Conservation (phyloP, 2,113 vertebrate genomes). For the Empidonax traillii region DNA sequence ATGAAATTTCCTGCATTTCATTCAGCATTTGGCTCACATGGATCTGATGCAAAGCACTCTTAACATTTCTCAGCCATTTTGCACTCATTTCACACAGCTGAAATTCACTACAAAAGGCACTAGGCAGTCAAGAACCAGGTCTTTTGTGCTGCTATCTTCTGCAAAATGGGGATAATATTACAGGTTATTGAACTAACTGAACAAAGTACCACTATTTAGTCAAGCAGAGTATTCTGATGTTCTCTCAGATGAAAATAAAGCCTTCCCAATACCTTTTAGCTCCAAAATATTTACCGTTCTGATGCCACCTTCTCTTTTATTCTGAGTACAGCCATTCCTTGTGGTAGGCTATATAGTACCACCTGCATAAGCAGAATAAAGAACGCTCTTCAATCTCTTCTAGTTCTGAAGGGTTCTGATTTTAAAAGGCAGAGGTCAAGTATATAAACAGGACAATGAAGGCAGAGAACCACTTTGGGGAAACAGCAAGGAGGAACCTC, state of each 20-base stretch:
- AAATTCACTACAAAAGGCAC: constrained; percentile 19
- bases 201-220: constrained; percentile 4
- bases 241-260: constrained; percentile 21
- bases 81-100: constrained; percentile 13
- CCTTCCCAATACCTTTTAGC: background rate
- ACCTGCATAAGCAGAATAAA: background rate
- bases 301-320: background rate
- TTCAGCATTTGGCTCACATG: background rate
- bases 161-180: constrained; percentile 20
- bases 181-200: constrained; percentile 25
- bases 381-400: background rate
- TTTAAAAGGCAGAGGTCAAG: background rate
- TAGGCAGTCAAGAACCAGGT: background rate
- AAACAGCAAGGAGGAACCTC: background rate
- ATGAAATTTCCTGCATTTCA: background rate
- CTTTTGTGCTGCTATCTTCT: constrained; percentile 40
- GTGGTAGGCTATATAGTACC: background rate
- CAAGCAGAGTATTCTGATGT: background rate
- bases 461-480: background rate
- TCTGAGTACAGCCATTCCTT: background rate
- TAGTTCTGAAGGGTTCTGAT: background rate
- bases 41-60: background rate
- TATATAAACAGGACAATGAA: background rate
- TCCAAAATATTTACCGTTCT: constrained; percentile 29
- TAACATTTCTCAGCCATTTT: constrained; percentile 5